A percentile compares a stretch with the other conserved stretches of the same genome.
These are phyloP conservation scores for Megaceryle maxima DNA, from an alignment of 2,113 vertebrate species.

Conservation along the genomic window DNA sequence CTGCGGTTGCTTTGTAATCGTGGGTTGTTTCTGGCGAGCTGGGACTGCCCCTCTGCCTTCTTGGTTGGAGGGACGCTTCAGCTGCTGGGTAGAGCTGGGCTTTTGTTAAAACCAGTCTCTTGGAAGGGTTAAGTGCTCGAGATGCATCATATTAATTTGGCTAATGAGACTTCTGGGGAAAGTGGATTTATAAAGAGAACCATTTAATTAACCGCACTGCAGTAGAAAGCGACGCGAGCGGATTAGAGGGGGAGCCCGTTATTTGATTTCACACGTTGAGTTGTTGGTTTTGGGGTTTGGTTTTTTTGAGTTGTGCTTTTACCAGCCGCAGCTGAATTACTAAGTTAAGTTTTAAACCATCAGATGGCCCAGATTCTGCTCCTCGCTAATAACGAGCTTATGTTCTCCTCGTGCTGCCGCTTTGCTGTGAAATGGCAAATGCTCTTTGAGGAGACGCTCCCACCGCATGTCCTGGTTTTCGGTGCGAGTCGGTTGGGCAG, in stretches of 20 bases:
- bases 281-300: background rate
- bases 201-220: conserved; percentile 45
- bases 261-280: background rate
- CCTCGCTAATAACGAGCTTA: background rate
- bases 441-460: background rate
- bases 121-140: conserved; percentile 25
- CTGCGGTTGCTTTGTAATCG: background rate
- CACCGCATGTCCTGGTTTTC: accelerated
- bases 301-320: conserved; percentile 28
- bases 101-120: background rate
- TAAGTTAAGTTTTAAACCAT: background rate
- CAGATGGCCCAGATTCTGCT: conserved; percentile 50
- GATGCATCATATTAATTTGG: conserved; percentile 43
- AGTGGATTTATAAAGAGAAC: conserved; percentile 29
- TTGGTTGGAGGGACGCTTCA: background rate
- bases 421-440: background rate
- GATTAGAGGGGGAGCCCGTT: background rate
- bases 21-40: background rate
- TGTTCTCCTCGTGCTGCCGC: background rate
- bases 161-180: conserved; percentile 54
- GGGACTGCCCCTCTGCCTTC: conserved; percentile 1
- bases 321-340: conserved; percentile 28
- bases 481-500: background rate
- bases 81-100: background rate
- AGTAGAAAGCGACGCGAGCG: background rate